These are phyloP conservation scores for Drosophila nigrodunni DNA, from an alignment of 1,140 invertebrate genomes.

Conservation along the genomic window DNA sequence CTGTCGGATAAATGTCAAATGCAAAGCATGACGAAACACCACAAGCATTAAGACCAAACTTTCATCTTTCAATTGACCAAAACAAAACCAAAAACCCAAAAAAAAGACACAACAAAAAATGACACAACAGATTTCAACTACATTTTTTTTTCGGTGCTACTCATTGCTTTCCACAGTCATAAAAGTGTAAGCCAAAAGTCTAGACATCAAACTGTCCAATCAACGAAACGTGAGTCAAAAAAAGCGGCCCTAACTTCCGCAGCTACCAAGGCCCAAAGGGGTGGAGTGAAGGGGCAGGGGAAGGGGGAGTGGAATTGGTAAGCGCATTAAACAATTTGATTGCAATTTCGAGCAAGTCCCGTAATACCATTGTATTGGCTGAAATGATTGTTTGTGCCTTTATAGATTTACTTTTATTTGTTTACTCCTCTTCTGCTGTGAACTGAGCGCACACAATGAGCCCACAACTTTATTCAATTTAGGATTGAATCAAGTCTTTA, in stretches of 20 bases:
- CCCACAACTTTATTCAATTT: conserved; percentile 21
- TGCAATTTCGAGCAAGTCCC: conserved; percentile 55
- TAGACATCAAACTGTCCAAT: conserved; percentile 60
- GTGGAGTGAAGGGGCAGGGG: not conserved
- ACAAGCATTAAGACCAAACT: conserved; percentile 39
- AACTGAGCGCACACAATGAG: conserved; percentile 34
- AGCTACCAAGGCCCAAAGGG: conserved; percentile 2
- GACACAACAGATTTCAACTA: conserved; percentile 25
- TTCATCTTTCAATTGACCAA: conserved; percentile 45
- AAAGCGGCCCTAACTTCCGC: conserved; percentile 39
- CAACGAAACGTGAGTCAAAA: conserved; percentile 47
- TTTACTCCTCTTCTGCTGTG: conserved; percentile 28
- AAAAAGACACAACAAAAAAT: conserved; percentile 13
- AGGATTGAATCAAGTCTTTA: conserved; percentile 20
- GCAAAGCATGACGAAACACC: conserved; percentile 32
- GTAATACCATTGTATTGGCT: conserved; percentile 41
- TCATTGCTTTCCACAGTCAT: conserved; percentile 21
- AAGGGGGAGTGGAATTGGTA: conserved; percentile 23
- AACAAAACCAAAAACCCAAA: conserved; percentile 15
- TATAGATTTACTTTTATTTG: conserved; percentile 47
- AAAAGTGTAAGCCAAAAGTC: conserved; percentile 20
- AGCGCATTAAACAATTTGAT: conserved; percentile 66
- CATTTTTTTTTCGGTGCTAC: conserved; percentile 4
- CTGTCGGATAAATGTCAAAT: conserved; percentile 46
- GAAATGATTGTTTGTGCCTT: conserved; percentile 53